Evolutionary conservation across 2,797 vertebrate species (phyloP), one percentile per base, ranked within the genome.

Genomic region (Morus bassanus): DNA sequence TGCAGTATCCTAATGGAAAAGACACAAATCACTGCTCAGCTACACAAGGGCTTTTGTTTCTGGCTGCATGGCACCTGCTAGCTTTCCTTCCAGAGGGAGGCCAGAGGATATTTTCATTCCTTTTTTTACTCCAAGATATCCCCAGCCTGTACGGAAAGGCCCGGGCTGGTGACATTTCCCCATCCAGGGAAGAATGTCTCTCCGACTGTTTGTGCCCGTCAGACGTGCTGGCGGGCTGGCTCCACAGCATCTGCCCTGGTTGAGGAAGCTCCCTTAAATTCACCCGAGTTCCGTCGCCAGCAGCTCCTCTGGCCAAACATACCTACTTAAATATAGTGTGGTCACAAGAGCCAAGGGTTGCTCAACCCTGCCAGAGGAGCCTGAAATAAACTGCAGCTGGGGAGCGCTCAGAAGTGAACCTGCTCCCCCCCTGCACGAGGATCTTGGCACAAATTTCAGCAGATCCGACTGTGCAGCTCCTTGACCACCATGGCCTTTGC

Each of bases 1-100:
- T 65, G 89, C 92, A 80, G 75, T 89, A 88, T 78, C 82, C 30
- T 85, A 68, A 59, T 83, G 72, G 91, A 86, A 84, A 57, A 89
- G 72, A 88, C 78, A 91, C 93, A 95, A 93, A 94, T 96, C 91
- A 92, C 53, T 6, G 35, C 92, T 93, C 45, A 61, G 60, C 82
- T 72, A 16, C 18, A 17, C 53, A 43, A 77, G 57, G 22, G 73
- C 85, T 89, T 85, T 85, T 92, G 61, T 83, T 80, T 50, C 84
- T 94, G 53, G 33, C 81, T 77, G 74, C 1, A 1, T 17, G 18
- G 57, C 41, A 87, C n/a, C 46, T 72, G 51, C 60, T 83, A 56
- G 56, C 31, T 89, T 81, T 84, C 27, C 73, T 93, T 81, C 31
- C 23, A 48, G n/a, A 89, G 35, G 18, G 43, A 50, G 5, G 41